Conservation (phyloP, 2,888 invertebrate species). For the Hyppa rectilinea region DNA sequence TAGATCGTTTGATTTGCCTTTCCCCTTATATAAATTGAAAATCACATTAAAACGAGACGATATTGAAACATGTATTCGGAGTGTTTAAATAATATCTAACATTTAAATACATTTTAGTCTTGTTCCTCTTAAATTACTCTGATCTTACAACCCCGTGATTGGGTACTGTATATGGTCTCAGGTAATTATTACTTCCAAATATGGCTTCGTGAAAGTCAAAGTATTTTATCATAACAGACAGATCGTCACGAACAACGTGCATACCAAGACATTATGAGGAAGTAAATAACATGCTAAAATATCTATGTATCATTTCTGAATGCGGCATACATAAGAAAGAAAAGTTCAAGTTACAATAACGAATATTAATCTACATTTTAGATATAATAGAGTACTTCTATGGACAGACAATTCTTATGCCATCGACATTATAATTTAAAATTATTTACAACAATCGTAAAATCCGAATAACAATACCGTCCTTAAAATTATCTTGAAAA, state of each 20-base stretch:
- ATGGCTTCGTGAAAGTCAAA: conserved; percentile 3
- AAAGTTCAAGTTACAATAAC: conserved; percentile 59
- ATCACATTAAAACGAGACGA: conserved; percentile 53
- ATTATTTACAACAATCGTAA: conserved; percentile 81
- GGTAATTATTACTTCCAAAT: conserved; percentile 24
- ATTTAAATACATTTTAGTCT: conserved; percentile 80
- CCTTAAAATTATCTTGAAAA: conserved; percentile 58
- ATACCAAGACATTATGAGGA: conserved; percentile 15
- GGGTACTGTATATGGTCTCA: conserved; percentile 5
- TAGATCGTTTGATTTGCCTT: conserved; percentile 69
- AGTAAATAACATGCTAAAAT: conserved; percentile 16
- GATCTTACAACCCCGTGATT: conserved; percentile 21
- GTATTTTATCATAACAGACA: conserved; percentile 8
- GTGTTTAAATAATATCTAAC: conserved; percentile 68
- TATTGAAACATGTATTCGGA: conserved; percentile 46
- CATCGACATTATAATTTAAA: conserved; percentile 75
- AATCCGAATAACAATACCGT: conserved; percentile 66
- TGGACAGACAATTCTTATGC: conserved; percentile 81
- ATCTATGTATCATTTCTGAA: conserved; percentile 28
- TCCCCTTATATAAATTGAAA: conserved; percentile 70
- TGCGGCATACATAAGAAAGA: conserved; percentile 38
- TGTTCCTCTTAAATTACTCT: conserved; percentile 77
- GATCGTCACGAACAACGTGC: not conserved
- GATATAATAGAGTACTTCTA: conserved; percentile 75
- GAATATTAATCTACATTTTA: conserved; percentile 70